Percentiles rank a stretch among this genome's conserved stretches.
Evolutionary conservation across 2,888 invertebrate genomes (phyloP).

Genomic region (Sicus ferrugineus): DNA sequence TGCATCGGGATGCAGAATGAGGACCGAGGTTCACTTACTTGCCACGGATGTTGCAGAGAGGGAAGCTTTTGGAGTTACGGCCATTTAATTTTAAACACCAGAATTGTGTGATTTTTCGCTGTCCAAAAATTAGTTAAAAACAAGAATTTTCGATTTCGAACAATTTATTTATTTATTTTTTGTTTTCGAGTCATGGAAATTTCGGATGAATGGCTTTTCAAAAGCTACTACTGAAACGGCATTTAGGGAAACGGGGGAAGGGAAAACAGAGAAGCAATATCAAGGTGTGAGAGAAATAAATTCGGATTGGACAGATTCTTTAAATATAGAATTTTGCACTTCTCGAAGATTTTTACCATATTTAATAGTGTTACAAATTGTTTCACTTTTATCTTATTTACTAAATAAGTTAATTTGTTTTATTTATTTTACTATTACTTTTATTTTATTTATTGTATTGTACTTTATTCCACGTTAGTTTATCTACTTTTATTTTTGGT

Average conservation of each 20-base stretch:
- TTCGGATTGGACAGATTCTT: neutral
- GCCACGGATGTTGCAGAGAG: conserved; percentile 32
- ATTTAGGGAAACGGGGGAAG: neutral
- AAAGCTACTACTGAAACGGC: conserved; percentile 21
- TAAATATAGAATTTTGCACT: neutral
- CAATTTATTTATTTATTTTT: conserved; percentile 13
- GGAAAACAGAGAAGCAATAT: neutral
- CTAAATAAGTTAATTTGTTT: no score
- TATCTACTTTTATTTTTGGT: no score
- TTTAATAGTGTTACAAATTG: no score
- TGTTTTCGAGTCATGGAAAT: conserved; percentile 23
- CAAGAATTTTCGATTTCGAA: conserved; percentile 20
- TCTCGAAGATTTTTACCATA: no score
- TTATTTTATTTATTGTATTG: no score
- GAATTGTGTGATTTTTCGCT: conserved; percentile 31
- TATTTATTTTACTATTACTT: no score
- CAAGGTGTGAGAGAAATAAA: neutral
- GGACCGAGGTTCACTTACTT: conserved; percentile 19
- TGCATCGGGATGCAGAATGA: neutral
- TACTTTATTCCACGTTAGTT: no score
- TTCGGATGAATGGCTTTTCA: conserved; percentile 25
- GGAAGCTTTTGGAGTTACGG: conserved; percentile 33
- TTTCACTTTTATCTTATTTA: no score
- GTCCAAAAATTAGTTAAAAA: conserved; percentile 17
- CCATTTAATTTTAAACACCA: conserved; percentile 32